Base-by-base conservation (phyloP, 2,113 vertebrate genomes). In the Condylura cristata region DNA sequence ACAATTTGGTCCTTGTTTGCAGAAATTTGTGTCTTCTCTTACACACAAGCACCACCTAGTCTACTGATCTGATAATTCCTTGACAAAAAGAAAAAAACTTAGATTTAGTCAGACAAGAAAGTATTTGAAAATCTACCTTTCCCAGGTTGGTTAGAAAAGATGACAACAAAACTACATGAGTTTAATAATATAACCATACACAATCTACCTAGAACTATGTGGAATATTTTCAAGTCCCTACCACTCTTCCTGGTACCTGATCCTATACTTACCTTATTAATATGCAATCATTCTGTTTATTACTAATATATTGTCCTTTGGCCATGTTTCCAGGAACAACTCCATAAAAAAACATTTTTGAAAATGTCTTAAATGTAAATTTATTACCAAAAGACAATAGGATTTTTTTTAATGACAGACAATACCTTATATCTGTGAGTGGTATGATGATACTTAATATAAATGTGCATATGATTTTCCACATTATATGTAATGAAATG, bases 241-340 rank as follows among this genome's bases (percentile, higher is more conserved):
- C 12, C 91, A 84, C 88, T 66, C 20, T 61, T 96, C 93, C 94
- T 61, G 92, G 82, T 70, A 92, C 0, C 0, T 68, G 51, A 94
- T 80, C 72, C 63, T 71, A 90, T 74, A 93, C 83, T 95, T 96
- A 89, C 93, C 92, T 97, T 95, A 75, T 94, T 98, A 87, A 93
- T 28, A 96, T 58, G 89, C 90, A 84, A 41, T 82, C 41, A 89
- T 95, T 97, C 96, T 93, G 20, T 96, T 97, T 96, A 80, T 63
- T 94, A 96, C 22, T 56, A 56, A 22, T 22, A 56, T 93, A 22
- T 41, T 28, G 96, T 97, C 83, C 71, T 94, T 96, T 98, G 95
- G 93, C 86, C 91, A 93, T 53, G 34, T 24, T 61, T 92, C 46
- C 26, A 63, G 82, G 20, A 48, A 32, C 20, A 61, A 58, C 66